A percentile compares a stretch with the other conserved stretches of the same genome.
These are phyloP conservation scores for Sebastes minor DNA, from an alignment of 2,797 vertebrate genomes.

Conservation along the genomic window DNA sequence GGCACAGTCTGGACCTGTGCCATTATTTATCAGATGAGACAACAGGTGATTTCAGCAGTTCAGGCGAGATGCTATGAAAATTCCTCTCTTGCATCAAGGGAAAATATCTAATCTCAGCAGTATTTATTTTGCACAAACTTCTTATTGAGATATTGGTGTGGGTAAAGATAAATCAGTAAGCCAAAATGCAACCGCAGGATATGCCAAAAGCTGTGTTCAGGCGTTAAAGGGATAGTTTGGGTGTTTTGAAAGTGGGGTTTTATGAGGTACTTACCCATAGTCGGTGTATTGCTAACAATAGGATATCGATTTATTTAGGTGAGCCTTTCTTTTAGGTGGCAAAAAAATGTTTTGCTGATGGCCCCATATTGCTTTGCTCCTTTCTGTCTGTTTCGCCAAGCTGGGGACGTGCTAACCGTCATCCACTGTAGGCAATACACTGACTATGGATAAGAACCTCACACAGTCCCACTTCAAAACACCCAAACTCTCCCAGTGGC, in stretches of 20 bases:
- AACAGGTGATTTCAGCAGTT: slow-evolving; percentile 43
- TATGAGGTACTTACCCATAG: no score
- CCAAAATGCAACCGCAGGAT: not conserved
- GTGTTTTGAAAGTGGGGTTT: no score
- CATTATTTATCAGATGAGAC: slow-evolving; percentile 47
- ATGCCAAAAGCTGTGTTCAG: not conserved
- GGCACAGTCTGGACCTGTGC: slow-evolving; percentile 30
- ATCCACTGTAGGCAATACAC: no score
- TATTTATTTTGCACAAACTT: not conserved
- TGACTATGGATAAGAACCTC: no score
- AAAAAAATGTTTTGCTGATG: no score
- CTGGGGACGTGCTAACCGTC: no score
- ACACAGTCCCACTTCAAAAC: no score
- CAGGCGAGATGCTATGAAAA: slow-evolving; percentile 22
- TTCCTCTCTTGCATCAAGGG: not conserved
- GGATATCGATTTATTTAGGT: no score
- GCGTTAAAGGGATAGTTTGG: not conserved
- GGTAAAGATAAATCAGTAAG: not conserved
- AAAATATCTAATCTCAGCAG: slow-evolving; percentile 3
- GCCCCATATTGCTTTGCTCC: no score
- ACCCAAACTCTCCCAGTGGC: not conserved
- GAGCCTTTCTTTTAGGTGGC: no score
- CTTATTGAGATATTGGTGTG: not conserved
- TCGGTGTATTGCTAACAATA: fast-evolving
- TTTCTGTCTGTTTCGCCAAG: no score